A percentile compares a stretch with the other conserved stretches of the same genome.
These are phyloP conservation scores for Peromyscus californicus DNA, from an alignment of 2,113 vertebrate genomes.

Conservation along the genomic window DNA sequence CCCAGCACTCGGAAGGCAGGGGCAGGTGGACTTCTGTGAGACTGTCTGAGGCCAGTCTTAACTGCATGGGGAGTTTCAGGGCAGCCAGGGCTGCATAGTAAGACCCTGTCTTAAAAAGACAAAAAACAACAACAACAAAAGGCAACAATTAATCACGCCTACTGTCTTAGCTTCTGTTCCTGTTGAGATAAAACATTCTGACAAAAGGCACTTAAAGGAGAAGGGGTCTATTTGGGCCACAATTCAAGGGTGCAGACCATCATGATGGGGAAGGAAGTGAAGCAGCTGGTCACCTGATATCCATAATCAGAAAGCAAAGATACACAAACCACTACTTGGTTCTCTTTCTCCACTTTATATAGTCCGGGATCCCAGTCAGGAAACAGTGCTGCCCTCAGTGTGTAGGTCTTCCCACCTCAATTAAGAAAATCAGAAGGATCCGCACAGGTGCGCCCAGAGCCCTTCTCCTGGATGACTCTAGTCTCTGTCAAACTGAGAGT, in stretches of 20 bases:
- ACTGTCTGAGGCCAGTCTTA: not conserved
- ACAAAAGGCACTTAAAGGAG: not conserved
- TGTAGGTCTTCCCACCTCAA: not conserved
- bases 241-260: not conserved
- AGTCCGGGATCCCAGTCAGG: not conserved
- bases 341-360: not conserved
- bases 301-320: not conserved
- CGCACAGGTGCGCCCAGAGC: not conserved
- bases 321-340: fast-evolving
- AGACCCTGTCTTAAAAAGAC: not conserved
- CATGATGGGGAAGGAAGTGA: not conserved
- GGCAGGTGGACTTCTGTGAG: not conserved
- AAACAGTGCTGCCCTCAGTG: no score
- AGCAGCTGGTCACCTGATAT: not conserved
- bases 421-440: not conserved
- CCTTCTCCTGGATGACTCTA: not conserved
- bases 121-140: not conserved
- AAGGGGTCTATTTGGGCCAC: not conserved
- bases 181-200: not conserved
- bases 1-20: no score
- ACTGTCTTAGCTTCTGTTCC: not conserved
- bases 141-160: not conserved
- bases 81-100: not conserved
- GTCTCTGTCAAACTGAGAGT: not conserved
- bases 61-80: not conserved